These are phyloP conservation scores for Kryphioiulus occultus DNA, from an alignment of 2,888 invertebrate genomes.

Conservation along the genomic window DNA sequence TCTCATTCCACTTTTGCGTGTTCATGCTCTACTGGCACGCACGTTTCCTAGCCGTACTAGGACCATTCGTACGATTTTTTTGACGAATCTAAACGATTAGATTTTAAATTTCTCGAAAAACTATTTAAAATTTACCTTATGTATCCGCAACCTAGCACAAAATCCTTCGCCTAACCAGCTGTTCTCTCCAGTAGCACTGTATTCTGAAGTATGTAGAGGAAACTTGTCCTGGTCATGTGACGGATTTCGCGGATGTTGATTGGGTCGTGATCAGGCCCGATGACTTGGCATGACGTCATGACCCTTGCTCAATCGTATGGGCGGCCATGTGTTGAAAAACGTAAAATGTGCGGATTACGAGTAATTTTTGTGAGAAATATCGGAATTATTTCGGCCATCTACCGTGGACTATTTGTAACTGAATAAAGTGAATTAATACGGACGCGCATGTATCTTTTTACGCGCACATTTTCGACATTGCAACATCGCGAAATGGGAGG, in stretches of 20 bases:
- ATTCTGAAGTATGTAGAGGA: background rate
- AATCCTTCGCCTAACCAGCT: slow-evolving; percentile 26
- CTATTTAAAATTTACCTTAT: background rate
- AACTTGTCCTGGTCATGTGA: slow-evolving; percentile 19
- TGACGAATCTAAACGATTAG: background rate
- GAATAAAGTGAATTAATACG: too few relatives aligned
- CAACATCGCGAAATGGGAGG: background rate
- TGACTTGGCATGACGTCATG: slow-evolving; percentile 36
- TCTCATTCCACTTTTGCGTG: slow-evolving; percentile 40
- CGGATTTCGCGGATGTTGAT: background rate
- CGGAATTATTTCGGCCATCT: background rate
- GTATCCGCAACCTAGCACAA: background rate
- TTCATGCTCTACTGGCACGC: slow-evolving; percentile 36
- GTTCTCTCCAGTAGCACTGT: background rate
- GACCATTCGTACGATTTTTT: background rate
- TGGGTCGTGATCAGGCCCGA: slow-evolving; percentile 6
- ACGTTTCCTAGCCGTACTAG: background rate
- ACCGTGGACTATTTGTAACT: background rate
- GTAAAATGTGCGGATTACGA: background rate
- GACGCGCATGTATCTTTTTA: background rate
- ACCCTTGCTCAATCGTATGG: background rate
- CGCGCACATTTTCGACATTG: background rate
- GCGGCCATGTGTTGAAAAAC: background rate
- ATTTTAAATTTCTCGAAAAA: background rate
- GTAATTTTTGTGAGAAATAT: background rate